Conservation (phyloP, 2,113 vertebrate species). For the Caloenas nicobarica region DNA sequence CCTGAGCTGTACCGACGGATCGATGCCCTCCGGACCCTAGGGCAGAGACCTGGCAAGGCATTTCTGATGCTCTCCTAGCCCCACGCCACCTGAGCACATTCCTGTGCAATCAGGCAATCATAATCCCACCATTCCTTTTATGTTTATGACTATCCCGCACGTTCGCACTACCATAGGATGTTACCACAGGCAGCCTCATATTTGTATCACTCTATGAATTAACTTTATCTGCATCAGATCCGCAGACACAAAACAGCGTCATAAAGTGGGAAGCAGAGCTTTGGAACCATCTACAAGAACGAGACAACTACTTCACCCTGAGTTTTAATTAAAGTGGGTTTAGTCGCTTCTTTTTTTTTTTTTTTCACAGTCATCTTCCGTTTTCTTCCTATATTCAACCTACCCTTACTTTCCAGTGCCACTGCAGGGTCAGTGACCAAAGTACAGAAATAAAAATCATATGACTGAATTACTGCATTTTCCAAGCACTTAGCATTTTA, state of each 20-base stretch:
- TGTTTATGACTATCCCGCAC: background rate
- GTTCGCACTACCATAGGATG: background rate
- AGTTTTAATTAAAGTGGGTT: slow-evolving; percentile 49
- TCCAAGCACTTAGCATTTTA: slow-evolving; percentile 26
- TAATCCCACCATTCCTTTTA: background rate
- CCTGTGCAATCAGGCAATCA: background rate
- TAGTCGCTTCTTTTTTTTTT: background rate
- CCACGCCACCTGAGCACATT: background rate
- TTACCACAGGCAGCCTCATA: background rate
- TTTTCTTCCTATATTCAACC: slow-evolving; percentile 4
- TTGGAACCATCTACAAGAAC: background rate
- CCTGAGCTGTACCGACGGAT: background rate
- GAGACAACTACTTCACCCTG: background rate
- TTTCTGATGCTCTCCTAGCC: background rate
- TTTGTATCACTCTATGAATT: background rate
- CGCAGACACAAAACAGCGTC: background rate
- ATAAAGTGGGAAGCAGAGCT: background rate
- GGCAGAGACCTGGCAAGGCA: background rate
- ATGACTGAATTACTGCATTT: slow-evolving; percentile 12
- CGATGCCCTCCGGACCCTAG: background rate
- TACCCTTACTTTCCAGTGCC: slow-evolving; percentile 10
- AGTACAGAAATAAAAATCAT: slow-evolving; percentile 9
- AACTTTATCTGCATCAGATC: background rate
- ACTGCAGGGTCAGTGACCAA: background rate
- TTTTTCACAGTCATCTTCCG: slow-evolving; percentile 17